Base-by-base conservation (phyloP, 53 echinoderm and acorn worm species). In the Apostichopus leukothele region DNA sequence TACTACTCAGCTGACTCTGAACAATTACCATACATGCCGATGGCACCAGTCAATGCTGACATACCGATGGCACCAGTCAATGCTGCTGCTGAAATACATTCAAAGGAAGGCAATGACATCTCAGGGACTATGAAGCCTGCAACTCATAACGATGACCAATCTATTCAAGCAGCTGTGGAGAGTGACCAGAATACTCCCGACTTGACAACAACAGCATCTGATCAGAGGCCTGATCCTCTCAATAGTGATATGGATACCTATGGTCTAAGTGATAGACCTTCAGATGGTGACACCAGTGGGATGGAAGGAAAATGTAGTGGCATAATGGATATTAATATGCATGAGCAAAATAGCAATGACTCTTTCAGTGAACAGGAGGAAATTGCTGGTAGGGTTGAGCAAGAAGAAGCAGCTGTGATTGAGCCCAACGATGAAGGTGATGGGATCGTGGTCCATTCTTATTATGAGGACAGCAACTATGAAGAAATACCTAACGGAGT, bases 1-100 rank as follows among this genome's bases (percentile, higher is more conserved):
- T 51, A 76, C 27, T 76, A 76, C 51, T 39, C 76, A 25, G 76
- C 76, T 76, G 50, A 22, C 23, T 7, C 71, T 68, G 71, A 68
- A 68, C 18, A 14, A 19, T 79, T 20, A 52, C 19, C 52, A 4
- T 79, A 79, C 52, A 52, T 79, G 79, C 20, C 79, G 39, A 52
- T 79, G 53, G 52, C 52, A 18, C 52, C 51, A 53, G 52, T 13
- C 0, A 53, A 6, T 52, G 5, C 79, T 13, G 79, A 54, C 16
- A 1, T 18, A 6, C 13, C 7, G 52, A 7, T 50, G 6, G 52
- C 54, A 12, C 52, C 51, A 53, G 52, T 5, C 0, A 53, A 6
- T 52, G 5, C 79, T 13, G 79, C 7, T 79, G 12, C 53, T 1
- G 52, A 18, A 12, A 16, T 52, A 5, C 52, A 52, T 51, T 51